Evolutionary conservation across 2,797 vertebrate genomes (phyloP).

Genomic region (Xerus rutilus): DNA sequence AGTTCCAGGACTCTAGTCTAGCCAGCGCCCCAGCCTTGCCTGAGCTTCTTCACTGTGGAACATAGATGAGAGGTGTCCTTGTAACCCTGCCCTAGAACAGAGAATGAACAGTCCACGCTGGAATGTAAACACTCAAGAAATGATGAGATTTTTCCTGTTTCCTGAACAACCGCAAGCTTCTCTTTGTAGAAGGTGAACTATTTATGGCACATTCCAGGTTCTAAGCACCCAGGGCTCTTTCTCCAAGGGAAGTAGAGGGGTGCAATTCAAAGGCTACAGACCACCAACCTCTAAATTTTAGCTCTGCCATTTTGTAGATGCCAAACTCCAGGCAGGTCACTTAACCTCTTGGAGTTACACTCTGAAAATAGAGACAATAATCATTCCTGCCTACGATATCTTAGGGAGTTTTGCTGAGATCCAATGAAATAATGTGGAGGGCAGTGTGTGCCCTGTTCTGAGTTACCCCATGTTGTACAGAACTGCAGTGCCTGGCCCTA

Average conservation of each 20-base stretch:
- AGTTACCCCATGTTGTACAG: background rate
- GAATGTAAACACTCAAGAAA: constrained; percentile 80
- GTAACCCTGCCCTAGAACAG: background rate
- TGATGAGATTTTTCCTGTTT: constrained; percentile 71
- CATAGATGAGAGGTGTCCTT: constrained; percentile 32
- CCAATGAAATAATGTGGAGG: background rate
- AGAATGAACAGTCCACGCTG: constrained; percentile 66
- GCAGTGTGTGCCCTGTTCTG: background rate
- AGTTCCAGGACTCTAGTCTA: background rate
- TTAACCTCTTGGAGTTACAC: background rate
- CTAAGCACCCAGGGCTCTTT: constrained; percentile 33
- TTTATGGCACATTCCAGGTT: constrained; percentile 54
- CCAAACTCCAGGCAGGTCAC: background rate
- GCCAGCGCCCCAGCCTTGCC: background rate
- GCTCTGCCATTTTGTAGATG: background rate
- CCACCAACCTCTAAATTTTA: background rate
- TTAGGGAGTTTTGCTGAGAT: constrained; percentile 9
- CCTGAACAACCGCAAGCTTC: constrained; percentile 67
- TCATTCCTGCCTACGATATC: background rate
- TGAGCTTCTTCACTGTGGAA: background rate
- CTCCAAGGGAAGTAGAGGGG: background rate
- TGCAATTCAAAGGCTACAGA: background rate
- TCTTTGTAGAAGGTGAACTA: constrained; percentile 62
- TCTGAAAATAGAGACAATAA: background rate
- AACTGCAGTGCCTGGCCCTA: background rate